Percentiles rank a stretch among this genome's conserved stretches.
Evolutionary conservation across 2,113 vertebrate genomes (phyloP).

Genomic region (Pterophyllum scalare): DNA sequence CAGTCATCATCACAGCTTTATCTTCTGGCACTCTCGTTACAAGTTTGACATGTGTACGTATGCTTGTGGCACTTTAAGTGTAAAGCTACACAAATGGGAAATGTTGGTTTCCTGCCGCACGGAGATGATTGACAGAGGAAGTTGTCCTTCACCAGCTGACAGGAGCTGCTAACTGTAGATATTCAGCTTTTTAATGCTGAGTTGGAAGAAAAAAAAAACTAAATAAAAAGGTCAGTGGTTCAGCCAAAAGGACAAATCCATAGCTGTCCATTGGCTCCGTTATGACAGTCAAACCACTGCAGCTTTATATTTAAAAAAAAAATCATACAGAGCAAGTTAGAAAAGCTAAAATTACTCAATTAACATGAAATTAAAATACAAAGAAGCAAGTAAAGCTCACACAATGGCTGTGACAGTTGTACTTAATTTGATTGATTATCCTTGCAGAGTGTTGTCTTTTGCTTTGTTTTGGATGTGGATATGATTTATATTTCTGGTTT

Average conservation of each 20-base stretch:
- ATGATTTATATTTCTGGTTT: neutral
- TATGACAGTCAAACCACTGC: neutral
- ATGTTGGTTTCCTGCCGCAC: conserved; percentile 41
- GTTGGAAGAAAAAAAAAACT: fast-evolving
- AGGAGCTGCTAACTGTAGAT: conserved; percentile 20
- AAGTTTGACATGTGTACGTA: conserved; percentile 19
- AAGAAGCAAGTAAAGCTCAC: neutral
- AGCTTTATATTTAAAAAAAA: neutral
- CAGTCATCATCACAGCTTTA: conserved; percentile 23
- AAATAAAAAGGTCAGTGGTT: neutral
- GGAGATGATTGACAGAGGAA: conserved; percentile 41
- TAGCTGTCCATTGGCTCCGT: neutral
- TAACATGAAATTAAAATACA: neutral
- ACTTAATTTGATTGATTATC: neutral
- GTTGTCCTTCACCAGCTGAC: conserved; percentile 23
- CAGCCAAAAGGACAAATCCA: neutral
- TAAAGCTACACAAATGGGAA: conserved; percentile 40
- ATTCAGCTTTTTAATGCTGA: neutral
- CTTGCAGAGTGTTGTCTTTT: neutral
- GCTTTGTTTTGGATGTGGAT: neutral
- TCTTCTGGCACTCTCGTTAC: conserved; percentile 25
- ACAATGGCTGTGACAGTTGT: neutral
- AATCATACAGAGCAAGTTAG: neutral
- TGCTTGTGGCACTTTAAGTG: conserved; percentile 21
- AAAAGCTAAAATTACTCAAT: neutral